Base-by-base conservation (phyloP, 1,140 invertebrate species). In the Drosophila pseudoobscura region DNA sequence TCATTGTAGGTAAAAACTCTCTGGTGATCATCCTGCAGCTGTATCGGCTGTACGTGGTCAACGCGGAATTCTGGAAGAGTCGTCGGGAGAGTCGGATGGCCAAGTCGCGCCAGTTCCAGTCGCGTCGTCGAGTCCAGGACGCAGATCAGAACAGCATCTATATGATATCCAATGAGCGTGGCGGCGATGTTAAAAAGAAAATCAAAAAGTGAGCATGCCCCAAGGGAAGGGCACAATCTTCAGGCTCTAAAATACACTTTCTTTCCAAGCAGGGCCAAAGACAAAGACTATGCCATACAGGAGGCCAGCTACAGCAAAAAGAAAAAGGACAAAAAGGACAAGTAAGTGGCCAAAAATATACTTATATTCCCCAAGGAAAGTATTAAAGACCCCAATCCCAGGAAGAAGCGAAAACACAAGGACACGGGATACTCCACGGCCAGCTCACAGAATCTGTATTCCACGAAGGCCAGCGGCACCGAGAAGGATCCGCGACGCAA, bases 11-110 rank as follows among this genome's bases (percentile, higher is more conserved):
- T 78, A 97, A 97, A 87, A 97, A 97, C 79, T 96, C 95, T 0
- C 92, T 97, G 51, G 97, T 98, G 5, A 98, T 98, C 66, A 89
- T 97, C 2, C 92, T 98, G 0, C 96, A 98, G 82, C 92, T 97
- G 43, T 98, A 98, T 79, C 92, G 97, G 15, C 92, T 97, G 0
- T 95, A 97, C 75, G 96, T 98, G 0, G 94, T 97, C 0, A 95
- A 97, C 70, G 94, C 92, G 0, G 92, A 94, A 44, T 94, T 93
- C 80, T 94, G 93, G 88, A 93, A 93, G 70, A 92, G 91, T 64
- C 92, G 92, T 52, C 83, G 92, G 46, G 79, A 88, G 52, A 89
- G 78, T 51, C 92, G 90, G 35, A 83, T 80, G 64, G 68, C 92
- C 91, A 69, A 92, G 90, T 53, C 92, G 41, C 57, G 92, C 83